Conservation (phyloP, 2,888 invertebrate species). For the Caenorhabditis zanzibari region DNA sequence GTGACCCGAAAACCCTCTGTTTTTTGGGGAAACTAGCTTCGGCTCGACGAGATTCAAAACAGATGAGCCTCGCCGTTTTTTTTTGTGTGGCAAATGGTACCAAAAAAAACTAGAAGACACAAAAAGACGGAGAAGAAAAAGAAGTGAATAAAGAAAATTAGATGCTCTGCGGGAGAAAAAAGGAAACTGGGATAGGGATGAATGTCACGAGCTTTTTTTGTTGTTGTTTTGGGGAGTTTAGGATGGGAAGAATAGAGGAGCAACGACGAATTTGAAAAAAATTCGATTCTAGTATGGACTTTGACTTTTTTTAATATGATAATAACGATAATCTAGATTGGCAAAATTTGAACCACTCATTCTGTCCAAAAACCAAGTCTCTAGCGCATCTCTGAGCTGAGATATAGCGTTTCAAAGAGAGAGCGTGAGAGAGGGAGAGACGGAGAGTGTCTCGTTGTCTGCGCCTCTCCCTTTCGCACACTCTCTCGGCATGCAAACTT, state of each 20-base stretch:
- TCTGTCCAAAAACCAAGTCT: no score
- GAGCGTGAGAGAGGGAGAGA: no score
- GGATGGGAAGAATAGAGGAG: neutral
- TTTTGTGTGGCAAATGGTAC: conserved; percentile 50
- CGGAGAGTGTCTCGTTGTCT: no score
- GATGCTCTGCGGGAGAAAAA: conserved; percentile 4
- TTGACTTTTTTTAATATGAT: no score
- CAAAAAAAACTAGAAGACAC: neutral
- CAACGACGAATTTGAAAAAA: neutral
- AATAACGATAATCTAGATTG: no score
- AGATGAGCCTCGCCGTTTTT: conserved; percentile 41
- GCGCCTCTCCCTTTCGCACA: no score
- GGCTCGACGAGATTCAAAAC: conserved; percentile 36
- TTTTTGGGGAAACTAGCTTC: conserved; percentile 17
- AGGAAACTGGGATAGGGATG: conserved; percentile 15
- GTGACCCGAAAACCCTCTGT: neutral
- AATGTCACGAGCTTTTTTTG: conserved; percentile 40
- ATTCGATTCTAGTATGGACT: neutral
- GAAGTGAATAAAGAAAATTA: conserved; percentile 44
- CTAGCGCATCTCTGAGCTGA: no score
- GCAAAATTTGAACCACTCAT: no score
- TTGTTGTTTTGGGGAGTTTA: conserved; percentile 12
- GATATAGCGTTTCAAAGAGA: no score
- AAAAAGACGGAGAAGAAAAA: neutral
- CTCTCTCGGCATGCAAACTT: no score